These are phyloP conservation scores for Achatina immaculata DNA, from an alignment of 1,140 invertebrate species.

Conservation along the genomic window DNA sequence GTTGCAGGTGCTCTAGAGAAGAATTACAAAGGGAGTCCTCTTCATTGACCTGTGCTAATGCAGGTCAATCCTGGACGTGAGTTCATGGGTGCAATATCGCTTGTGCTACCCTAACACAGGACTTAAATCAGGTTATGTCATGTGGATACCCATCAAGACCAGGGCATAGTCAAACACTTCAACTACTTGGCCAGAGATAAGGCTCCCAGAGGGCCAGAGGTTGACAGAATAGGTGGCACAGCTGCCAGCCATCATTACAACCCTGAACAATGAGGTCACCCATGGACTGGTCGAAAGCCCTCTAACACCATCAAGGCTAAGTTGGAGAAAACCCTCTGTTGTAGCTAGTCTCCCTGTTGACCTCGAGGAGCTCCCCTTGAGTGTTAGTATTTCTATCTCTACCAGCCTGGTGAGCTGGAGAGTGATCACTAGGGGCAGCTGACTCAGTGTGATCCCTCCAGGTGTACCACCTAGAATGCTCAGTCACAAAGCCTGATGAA, in stretches of 20 bases:
- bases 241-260: neutral
- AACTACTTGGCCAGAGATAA: constrained; percentile 44
- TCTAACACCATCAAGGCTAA: neutral
- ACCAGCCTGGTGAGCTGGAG: too few relatives aligned
- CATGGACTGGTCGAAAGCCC: neutral
- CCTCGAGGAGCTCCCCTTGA: too few relatives aligned
- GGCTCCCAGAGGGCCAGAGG: constrained; percentile 7
- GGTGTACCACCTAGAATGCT: too few relatives aligned
- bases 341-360: too few relatives aligned
- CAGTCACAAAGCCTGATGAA: too few relatives aligned
- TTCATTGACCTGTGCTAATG: neutral
- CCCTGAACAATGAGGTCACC: constrained; percentile 3
- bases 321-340: neutral
- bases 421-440: too few relatives aligned
- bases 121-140: neutral
- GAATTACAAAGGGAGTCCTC: neutral
- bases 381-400: too few relatives aligned
- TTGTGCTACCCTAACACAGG: neutral
- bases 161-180: constrained; percentile 38
- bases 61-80: neutral
- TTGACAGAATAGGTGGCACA: constrained; percentile 38
- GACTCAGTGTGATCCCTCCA: too few relatives aligned
- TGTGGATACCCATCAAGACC: constrained; percentile 36
- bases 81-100: neutral
- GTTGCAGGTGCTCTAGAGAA: neutral